Evolutionary conservation across 2,113 vertebrate species (phyloP), one percentile per base, ranked within the genome.

Genomic region (Microtus pennsylvanicus): DNA sequence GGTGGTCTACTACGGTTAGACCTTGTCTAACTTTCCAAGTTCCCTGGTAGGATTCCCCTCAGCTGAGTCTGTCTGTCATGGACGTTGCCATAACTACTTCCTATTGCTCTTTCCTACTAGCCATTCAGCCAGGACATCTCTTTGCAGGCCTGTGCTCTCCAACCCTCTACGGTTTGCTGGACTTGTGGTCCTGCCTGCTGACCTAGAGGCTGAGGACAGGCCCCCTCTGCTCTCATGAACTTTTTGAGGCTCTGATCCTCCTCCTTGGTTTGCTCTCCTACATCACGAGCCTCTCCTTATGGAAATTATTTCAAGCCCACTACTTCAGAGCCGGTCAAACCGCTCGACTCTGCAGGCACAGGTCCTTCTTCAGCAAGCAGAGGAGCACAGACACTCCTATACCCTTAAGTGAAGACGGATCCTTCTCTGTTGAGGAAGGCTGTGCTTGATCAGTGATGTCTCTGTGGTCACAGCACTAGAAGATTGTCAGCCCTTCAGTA

Each of bases 181-280:
- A 42, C 80, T 90, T 22, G 4, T 76, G 35, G 69, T 83, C 94
- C 81, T 52, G 76, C 5, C 70, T 89, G 35, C 24, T 91, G 80
- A 47, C 65, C 87, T n/a, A 30, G 33, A 26, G 45, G 35, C 75
- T 13, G 30, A 17, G 33, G 52, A 35, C 38, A 63, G 0, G 50
- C 35, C 65, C 47, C n/a, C 28, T 38, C 28, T 58, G 22, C 61
- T 76, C 2, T 17, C 65, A 50, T 30, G 61, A 81, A 63, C 50
- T 28, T 75, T 47, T 17, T 61, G 42, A 90, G 42, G 69, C 92
- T 69, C 78, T 61, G 38, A 14, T 72, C 22, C 13, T 87, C 26
- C 52, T 90, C 80, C 45, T 81, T 90, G 94, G 88, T 89, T 82
- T 82, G 21, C 35, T 90, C 61, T 58, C 14, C 75, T 47, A 30